Base-by-base conservation (phyloP, 2,797 vertebrate species). In the Bryconaethiops microstoma region DNA sequence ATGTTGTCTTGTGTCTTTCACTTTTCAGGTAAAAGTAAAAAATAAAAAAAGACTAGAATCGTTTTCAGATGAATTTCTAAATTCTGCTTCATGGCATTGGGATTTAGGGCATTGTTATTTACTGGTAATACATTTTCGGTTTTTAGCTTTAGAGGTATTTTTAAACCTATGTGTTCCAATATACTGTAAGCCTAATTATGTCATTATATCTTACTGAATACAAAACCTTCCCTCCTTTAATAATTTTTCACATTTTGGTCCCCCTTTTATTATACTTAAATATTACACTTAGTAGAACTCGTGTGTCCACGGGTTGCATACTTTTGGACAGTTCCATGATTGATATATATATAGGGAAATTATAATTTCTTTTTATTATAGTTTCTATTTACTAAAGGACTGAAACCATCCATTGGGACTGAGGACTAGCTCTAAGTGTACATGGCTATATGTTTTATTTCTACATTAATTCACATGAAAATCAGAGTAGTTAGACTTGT, bases 1-100 rank as follows among this genome's bases (percentile, higher is more conserved):
- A 52, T 81, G 55, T 83, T 54, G 59, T 73, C 39, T 42, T 2
- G n/a, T 67, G 62, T 76, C 35, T 64, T 73, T 79, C 50, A 48
- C 59, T 21, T 81, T 80, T 81, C 59, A 79, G 50, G 74, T 83
- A 35, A 72, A 50, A 50, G 13, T 2, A 45, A 45, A 13, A 50
- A 50, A 50, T 2, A 45, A 45, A 13, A 25, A 64, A 75, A 76
- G 69, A 72, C 50, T 21, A 39, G 54, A 4, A 74, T 60, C 5
- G 14, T 14, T 71, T 29, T 25, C 13, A 70, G 19, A 29, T 14
- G 7, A 63, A 13, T 64, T 64, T 64, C 13, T 64, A 71, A 29
- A 54, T 35, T 72, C 50, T 21, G 16, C 52, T 52, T 16, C 48
- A 71, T 42, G 29, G 60, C 21, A 23, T 35, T 29, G n/a, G 54